A percentile compares a stretch with the other conserved stretches of the same genome.
phyloP scores from a whole-genome alignment of 2,888 invertebrate genomes.

The Melipona bicolor region DNA sequence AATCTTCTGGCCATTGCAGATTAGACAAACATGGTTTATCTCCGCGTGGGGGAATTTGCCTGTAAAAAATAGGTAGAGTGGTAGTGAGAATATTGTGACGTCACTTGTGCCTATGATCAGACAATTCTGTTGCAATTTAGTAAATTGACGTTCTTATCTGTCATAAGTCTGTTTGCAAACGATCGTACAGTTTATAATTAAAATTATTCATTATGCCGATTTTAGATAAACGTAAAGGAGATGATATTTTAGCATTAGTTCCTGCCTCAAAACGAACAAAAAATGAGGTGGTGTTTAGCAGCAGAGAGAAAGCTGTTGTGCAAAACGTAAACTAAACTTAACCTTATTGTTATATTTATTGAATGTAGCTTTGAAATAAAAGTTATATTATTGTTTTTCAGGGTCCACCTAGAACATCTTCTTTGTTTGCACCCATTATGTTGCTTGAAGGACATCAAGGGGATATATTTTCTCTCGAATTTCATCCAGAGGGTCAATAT shows the following conservation, averaged over 20 bases:
- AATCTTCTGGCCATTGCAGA: too few relatives aligned
- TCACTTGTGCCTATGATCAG: too few relatives aligned
- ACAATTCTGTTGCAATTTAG: slow-evolving; percentile 10
- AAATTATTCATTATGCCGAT: slow-evolving; percentile 77
- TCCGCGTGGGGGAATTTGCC: too few relatives aligned
- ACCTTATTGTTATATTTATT: slow-evolving; percentile 53
- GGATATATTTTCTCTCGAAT: slow-evolving; percentile 96
- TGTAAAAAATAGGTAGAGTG: too few relatives aligned
- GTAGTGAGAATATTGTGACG: too few relatives aligned
- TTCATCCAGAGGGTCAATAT: slow-evolving; percentile 98
- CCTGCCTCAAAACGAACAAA: slow-evolving; percentile 88
- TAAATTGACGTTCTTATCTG: neutral
- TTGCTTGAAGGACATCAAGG: slow-evolving; percentile 98
- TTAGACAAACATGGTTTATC: too few relatives aligned
- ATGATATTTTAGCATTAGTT: slow-evolving; percentile 81
- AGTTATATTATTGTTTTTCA: slow-evolving; percentile 69
- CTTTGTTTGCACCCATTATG: slow-evolving; percentile 97
- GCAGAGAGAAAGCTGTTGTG: slow-evolving; percentile 91
- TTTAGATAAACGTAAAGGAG: slow-evolving; percentile 82
- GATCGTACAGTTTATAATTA: neutral
- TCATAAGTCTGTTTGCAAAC: slow-evolving; percentile 21
- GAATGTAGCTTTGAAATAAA: neutral
- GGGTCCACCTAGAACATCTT: slow-evolving; percentile 93
- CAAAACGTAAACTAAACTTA: slow-evolving; percentile 87
- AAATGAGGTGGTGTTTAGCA: slow-evolving; percentile 90